Evolutionary conservation across 2,888 invertebrate genomes (phyloP).

Genomic region (Anarsia innoxiella): DNA sequence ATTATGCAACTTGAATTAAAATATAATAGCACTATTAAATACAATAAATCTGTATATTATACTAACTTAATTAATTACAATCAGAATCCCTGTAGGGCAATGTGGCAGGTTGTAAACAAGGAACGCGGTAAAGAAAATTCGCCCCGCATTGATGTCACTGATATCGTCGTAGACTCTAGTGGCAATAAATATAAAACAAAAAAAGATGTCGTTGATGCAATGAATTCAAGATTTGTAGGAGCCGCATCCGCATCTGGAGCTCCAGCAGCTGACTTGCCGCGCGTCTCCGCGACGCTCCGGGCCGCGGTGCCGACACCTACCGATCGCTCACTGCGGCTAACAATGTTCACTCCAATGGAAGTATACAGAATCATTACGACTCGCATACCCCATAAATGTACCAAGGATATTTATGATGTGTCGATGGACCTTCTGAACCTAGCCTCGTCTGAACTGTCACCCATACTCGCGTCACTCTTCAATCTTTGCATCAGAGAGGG

Average conservation of each 20-base stretch:
- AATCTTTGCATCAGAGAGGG: not conserved
- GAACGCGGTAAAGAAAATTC: slow-evolving; percentile 1
- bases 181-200: not conserved
- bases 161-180: not conserved
- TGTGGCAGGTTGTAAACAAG: slow-evolving; percentile 4
- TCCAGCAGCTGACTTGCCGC: slow-evolving; percentile 2
- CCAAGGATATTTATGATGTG: not conserved
- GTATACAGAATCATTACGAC: not conserved
- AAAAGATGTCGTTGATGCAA: slow-evolving; percentile 1
- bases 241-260: slow-evolving; percentile 10
- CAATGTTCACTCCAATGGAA: not conserved
- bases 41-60: not conserved
- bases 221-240: slow-evolving; percentile 6
- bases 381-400: slow-evolving; percentile 1
- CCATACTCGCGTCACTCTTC: not conserved
- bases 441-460: not conserved
- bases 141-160: not conserved
- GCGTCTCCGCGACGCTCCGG: not conserved
- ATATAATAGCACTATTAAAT: not conserved
- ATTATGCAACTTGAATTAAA: not conserved
- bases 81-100: not conserved
- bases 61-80: not conserved
- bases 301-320: not conserved
- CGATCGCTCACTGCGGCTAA: not conserved
- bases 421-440: not conserved